Evolutionary conservation across 2,888 invertebrate species (phyloP).

Genomic region (Hecatera dysodea): DNA sequence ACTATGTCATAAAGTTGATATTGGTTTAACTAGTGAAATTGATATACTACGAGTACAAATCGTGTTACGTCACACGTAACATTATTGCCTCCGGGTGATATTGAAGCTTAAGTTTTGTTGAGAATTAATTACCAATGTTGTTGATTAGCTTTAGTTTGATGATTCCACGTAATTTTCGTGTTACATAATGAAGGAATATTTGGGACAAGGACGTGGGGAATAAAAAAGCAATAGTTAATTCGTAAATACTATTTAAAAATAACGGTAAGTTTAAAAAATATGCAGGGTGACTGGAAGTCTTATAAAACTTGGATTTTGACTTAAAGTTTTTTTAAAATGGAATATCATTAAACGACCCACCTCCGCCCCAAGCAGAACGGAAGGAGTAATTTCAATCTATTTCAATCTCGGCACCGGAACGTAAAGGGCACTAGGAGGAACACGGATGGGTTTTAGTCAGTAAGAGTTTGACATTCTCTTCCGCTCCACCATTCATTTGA

Average conservation of each 20-base stretch:
- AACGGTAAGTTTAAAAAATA: too few relatives aligned
- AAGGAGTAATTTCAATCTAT: too few relatives aligned
- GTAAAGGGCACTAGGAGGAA: too few relatives aligned
- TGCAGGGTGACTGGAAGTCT: too few relatives aligned
- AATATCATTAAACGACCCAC: too few relatives aligned
- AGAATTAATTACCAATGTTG: slow-evolving; percentile 64
- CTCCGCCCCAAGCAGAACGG: too few relatives aligned
- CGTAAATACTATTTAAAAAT: not conserved
- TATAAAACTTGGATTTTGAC: too few relatives aligned
- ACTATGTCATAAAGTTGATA: not conserved
- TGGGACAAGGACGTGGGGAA: not conserved
- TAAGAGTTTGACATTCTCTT: too few relatives aligned
- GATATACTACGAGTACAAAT: not conserved
- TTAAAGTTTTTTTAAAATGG: too few relatives aligned
- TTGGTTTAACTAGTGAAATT: not conserved
- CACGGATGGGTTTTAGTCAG: too few relatives aligned
- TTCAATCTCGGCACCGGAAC: too few relatives aligned
- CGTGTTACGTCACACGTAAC: slow-evolving; percentile 54
- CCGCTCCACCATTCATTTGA: too few relatives aligned
- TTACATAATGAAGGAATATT: slow-evolving; percentile 13
- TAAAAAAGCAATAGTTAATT: not conserved
- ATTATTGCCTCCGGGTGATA: slow-evolving; percentile 61
- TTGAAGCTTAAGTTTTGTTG: slow-evolving; percentile 53
- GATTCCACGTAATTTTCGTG: slow-evolving; percentile 19
- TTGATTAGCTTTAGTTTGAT: slow-evolving; percentile 51